A percentile compares a stretch with the other conserved stretches of the same genome.
Conservation (phyloP, 2,888 invertebrate genomes). For the Lordiphosa andalusiaca region DNA sequence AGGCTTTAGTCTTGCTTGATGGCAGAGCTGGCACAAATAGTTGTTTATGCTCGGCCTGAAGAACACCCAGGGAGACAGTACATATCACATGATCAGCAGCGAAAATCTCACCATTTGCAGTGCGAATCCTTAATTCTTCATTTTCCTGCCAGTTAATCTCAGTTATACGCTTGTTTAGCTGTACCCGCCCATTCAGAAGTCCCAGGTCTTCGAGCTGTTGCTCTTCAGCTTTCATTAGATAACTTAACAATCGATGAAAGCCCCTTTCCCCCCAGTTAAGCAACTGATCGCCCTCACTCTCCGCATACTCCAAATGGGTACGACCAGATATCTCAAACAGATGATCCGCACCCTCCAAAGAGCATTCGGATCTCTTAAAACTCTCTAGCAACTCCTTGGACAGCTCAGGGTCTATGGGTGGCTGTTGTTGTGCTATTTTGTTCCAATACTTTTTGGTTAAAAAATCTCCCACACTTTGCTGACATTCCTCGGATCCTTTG, state of each 20-base stretch:
- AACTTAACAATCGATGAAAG: conserved; percentile 9
- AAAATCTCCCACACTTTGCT: background rate
- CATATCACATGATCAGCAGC: conserved; percentile 1
- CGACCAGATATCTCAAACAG: conserved; percentile 74
- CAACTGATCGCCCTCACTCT: conserved; percentile 85
- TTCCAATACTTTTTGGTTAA: conserved; percentile 3
- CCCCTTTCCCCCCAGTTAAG: conserved; percentile 87
- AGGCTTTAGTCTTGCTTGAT: background rate
- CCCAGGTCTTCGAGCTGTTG: background rate
- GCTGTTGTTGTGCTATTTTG: conserved; percentile 14
- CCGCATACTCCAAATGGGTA: conserved; percentile 81
- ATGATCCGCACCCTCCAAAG: conserved; percentile 70
- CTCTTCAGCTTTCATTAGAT: background rate
- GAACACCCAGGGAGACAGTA: conserved; percentile 4
- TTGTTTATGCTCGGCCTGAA: background rate
- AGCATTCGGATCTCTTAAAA: conserved; percentile 81
- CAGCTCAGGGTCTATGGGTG: conserved; percentile 61
- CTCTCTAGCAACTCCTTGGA: conserved; percentile 82
- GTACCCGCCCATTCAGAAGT: conserved; percentile 80
- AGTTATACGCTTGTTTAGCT: conserved; percentile 17
- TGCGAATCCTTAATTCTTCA: background rate
- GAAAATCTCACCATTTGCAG: background rate
- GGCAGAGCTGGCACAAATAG: conserved; percentile 4
- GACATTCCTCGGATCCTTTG: background rate
- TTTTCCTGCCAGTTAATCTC: conserved; percentile 1